Evolutionary conservation across 92 coral and sea anemone genomes (phyloP), one percentile per base, ranked within the genome.

Genomic region (Epizoanthus rinbou): DNA sequence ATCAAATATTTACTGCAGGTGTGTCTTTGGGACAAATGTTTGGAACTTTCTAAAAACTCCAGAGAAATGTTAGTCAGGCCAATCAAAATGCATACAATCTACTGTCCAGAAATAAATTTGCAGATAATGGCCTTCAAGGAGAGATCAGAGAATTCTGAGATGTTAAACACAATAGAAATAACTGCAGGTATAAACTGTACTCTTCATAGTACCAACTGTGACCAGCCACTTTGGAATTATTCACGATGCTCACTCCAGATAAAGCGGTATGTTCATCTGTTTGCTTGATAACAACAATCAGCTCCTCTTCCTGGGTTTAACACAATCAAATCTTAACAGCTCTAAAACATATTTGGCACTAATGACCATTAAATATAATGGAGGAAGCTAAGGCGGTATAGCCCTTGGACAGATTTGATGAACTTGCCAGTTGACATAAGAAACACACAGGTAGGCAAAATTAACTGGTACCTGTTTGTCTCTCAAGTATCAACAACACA

Each of bases 391-490:
- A 15, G 41, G 41, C 15, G 15, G 22, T 2, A 11, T 33, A 21
- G 33, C 39, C 2, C 31, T 31, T 72, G 13, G 10, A 35, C 35
- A 17, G 53, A 45, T n/a, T 15, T 9, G 54, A 10, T 50, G 54
- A 50, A 50, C 54, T 43, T 43, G 15, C 16, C 14, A 50, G 54
- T 50, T 50, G 15, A 11, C 14, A 10, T 50, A 13, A 13, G 54
- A 50, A 50, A 21, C 25, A 19, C 71, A 75, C 60, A 62, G 58
- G 57, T 41, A 57, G 43, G 43, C 41, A 78, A 62, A 39, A 14
- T 58, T 63, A 22, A 25, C 91, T 35, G 91, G 91, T 88, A 88
- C 91, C 91, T 79, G 91, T 63, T 57, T 18, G 22, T 24, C 4
- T 63, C 21, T 80, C 67, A 22, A 19, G 41, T 52, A 31, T 45